Evolutionary conservation across 2,113 vertebrate genomes (phyloP).

Genomic region (Pycnonotus jocosus): DNA sequence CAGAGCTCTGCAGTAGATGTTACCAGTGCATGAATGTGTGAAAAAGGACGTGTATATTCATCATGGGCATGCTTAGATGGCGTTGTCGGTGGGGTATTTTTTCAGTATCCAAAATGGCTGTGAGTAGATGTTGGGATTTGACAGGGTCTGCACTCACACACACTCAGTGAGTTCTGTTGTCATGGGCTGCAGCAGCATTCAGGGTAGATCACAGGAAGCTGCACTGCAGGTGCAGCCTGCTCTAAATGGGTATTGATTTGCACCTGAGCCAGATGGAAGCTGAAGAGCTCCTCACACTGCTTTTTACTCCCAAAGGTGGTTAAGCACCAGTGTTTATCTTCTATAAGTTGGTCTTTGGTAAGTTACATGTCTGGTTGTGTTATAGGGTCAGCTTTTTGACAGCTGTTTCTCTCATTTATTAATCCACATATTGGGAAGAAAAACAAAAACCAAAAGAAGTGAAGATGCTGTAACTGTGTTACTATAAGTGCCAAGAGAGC

Average conservation of each 20-base stretch:
- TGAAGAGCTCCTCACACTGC: not conserved
- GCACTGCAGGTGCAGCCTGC: not conserved
- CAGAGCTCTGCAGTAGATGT: slow-evolving; percentile 55
- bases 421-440: not conserved
- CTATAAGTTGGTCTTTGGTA: not conserved
- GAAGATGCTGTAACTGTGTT: not conserved
- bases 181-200: not conserved
- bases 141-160: not conserved
- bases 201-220: not conserved
- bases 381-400: not conserved
- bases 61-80: slow-evolving; percentile 68
- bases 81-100: not conserved
- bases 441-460: not conserved
- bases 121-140: not conserved
- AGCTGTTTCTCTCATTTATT: not conserved
- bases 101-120: not conserved
- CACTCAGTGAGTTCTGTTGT: not conserved
- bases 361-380: not conserved
- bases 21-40: slow-evolving; percentile 67
- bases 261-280: not conserved
- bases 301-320: not conserved
- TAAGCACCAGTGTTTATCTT: not conserved
- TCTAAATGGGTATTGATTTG: not conserved
- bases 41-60: slow-evolving; percentile 14
- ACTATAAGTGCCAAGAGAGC: not conserved